Conservation (phyloP, 1,140 invertebrate genomes). For the Maniola jurtina region DNA sequence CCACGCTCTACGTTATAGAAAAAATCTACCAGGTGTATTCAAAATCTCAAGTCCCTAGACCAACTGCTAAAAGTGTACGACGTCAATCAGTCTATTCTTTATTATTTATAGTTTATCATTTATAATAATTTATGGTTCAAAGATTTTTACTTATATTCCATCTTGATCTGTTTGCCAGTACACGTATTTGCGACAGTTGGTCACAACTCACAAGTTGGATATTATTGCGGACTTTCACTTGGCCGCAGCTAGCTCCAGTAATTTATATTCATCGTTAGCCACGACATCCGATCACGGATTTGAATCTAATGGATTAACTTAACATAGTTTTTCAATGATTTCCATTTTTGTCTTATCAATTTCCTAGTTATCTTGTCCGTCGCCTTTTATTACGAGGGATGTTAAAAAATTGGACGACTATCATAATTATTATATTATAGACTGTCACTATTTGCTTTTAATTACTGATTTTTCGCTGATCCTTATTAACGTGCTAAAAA, state of each 20-base stretch:
- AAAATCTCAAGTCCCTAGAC: too few species aligned
- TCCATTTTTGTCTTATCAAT: conserved; percentile 10
- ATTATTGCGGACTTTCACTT: conserved; percentile 65
- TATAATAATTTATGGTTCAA: not conserved
- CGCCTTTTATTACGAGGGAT: not conserved
- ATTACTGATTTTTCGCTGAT: too few species aligned
- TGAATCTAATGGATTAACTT: conserved; percentile 42
- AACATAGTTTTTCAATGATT: conserved; percentile 28
- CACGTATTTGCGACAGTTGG: conserved; percentile 26
- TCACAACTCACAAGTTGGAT: conserved; percentile 25
- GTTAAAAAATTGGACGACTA: too few species aligned
- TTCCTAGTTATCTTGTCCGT: not conserved
- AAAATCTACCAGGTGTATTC: too few species aligned
- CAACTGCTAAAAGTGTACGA: too few species aligned
- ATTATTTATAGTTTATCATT: not conserved
- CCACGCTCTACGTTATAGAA: too few species aligned
- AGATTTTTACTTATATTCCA: conserved; percentile 3
- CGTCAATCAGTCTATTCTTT: too few species aligned
- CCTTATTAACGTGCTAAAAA: too few species aligned
- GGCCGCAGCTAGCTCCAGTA: conserved; percentile 45
- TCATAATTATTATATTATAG: too few species aligned
- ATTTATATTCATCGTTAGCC: conserved; percentile 68
- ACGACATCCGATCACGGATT: conserved; percentile 62
- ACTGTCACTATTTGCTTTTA: too few species aligned
- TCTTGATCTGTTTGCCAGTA: conserved; percentile 12